These are phyloP conservation scores for Fabriciana adippe DNA, from an alignment of 2,888 invertebrate species.

Conservation along the genomic window DNA sequence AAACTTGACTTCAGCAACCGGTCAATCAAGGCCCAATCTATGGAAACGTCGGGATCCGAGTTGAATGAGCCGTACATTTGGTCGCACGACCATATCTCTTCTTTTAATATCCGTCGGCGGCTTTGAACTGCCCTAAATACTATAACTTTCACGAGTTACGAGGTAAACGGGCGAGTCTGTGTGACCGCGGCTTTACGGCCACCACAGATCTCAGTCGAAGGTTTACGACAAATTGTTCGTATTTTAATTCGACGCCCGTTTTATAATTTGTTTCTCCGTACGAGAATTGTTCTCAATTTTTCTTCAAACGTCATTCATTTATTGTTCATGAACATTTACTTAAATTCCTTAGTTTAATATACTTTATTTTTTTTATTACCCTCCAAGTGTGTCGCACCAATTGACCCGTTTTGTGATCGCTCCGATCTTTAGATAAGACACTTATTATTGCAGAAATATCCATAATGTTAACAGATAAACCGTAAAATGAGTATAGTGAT, in stretches of 20 bases:
- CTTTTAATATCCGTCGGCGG: constrained; percentile 73
- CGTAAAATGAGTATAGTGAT: constrained; percentile 26
- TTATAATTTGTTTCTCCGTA: constrained; percentile 20
- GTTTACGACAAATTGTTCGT: constrained; percentile 56
- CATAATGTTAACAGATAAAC: constrained; percentile 16
- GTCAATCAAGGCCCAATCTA: constrained; percentile 44
- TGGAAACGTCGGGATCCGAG: constrained; percentile 50
- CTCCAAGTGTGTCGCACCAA: constrained; percentile 16
- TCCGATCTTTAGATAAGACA: constrained; percentile 25
- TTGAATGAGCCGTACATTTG: constrained; percentile 68
- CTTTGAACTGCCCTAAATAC: constrained; percentile 78
- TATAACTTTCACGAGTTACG: constrained; percentile 77
- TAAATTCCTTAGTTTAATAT: constrained; percentile 5
- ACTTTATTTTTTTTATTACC: constrained; percentile 2
- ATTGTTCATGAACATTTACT: neutral
- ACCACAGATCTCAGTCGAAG: constrained; percentile 39
- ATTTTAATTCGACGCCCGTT: constrained; percentile 29
- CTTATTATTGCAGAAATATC: constrained; percentile 17
- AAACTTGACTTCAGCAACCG: constrained; percentile 39
- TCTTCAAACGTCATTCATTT: constrained; percentile 8
- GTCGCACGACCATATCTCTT: constrained; percentile 73
- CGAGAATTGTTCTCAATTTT: constrained; percentile 10
- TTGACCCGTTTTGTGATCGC: constrained; percentile 23
- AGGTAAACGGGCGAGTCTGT: constrained; percentile 59
- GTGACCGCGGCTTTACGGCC: constrained; percentile 61